Evolutionary conservation across 1,140 invertebrate species (phyloP).

Genomic region (Neoseiulus cucumeris): DNA sequence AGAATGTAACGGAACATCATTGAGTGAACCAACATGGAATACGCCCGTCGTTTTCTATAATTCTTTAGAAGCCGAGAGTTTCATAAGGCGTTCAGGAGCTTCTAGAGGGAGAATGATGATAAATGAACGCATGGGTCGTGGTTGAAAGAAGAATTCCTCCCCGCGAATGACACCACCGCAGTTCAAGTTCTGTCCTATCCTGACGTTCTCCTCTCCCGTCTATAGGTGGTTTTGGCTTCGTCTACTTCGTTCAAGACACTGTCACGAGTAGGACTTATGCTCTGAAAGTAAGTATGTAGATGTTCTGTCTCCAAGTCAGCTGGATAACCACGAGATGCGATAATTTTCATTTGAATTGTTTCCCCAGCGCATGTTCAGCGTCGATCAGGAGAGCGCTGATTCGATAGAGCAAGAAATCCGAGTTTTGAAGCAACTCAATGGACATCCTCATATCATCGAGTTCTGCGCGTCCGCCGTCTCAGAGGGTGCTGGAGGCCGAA

Average conservation of each 20-base stretch:
- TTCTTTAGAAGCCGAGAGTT: too few species aligned
- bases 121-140: neutral
- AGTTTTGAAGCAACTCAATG: conserved; percentile 32
- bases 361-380: neutral
- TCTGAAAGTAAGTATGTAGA: conserved; percentile 39
- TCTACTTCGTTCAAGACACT: conserved; percentile 75
- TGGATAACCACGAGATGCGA: neutral
- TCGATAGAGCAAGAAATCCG: conserved; percentile 10
- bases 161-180: neutral
- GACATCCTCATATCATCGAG: conserved; percentile 34
- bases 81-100: conserved; percentile 13
- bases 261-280: conserved; percentile 69
- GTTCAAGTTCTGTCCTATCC: neutral
- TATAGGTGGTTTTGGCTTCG: conserved; percentile 79
- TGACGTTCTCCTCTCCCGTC: conserved; percentile 22
- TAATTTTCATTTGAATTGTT: neutral
- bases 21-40: neutral
- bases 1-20: neutral
- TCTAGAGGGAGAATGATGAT: conserved; percentile 13
- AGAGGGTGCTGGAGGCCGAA: conserved; percentile 30
- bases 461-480: conserved; percentile 33
- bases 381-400: conserved; percentile 8
- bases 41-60: conserved; percentile 2
- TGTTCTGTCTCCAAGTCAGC: neutral
- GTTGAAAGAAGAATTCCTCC: neutral